Percentiles rank a stretch among this genome's conserved stretches.
Evolutionary conservation across 2,797 vertebrate species (phyloP).

Genomic region (Odontamblyopus rebecca): DNA sequence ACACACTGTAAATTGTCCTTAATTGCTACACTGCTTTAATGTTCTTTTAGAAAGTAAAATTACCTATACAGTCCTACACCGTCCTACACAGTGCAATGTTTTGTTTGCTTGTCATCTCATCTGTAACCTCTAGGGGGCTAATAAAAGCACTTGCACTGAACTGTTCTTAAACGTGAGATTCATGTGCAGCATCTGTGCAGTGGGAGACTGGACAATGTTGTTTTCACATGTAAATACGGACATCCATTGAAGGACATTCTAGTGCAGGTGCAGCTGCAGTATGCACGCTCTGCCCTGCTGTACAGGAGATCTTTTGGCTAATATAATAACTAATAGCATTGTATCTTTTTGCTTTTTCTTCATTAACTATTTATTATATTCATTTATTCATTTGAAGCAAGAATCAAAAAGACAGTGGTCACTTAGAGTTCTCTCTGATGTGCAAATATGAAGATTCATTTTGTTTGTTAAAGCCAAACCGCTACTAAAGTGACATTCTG

Average conservation of each 20-base stretch:
- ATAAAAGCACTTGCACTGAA: background rate
- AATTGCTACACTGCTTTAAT: conserved; percentile 2
- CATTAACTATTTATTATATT: background rate
- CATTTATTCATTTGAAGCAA: background rate
- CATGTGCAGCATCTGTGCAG: conserved; percentile 25
- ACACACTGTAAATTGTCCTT: background rate
- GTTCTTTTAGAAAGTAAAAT: background rate
- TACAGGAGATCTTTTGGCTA: background rate
- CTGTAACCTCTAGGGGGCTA: background rate
- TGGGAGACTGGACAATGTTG: conserved; percentile 20
- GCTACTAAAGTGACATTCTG: conserved; percentile 17
- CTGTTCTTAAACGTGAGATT: conserved; percentile 31
- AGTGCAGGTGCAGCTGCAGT: background rate
- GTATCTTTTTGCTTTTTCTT: background rate
- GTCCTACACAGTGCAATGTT: background rate
- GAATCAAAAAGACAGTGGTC: background rate
- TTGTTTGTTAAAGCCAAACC: conserved; percentile 22
- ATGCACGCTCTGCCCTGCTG: background rate
- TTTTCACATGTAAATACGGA: conserved; percentile 57
- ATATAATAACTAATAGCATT: background rate
- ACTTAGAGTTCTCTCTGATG: background rate
- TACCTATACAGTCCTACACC: background rate
- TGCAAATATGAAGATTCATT: background rate
- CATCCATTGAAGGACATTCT: conserved; percentile 34
- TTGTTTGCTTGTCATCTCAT: background rate